phyloP scores from a whole-genome alignment of 2,797 vertebrate genomes.

The Austrolebias charrua region DNA sequence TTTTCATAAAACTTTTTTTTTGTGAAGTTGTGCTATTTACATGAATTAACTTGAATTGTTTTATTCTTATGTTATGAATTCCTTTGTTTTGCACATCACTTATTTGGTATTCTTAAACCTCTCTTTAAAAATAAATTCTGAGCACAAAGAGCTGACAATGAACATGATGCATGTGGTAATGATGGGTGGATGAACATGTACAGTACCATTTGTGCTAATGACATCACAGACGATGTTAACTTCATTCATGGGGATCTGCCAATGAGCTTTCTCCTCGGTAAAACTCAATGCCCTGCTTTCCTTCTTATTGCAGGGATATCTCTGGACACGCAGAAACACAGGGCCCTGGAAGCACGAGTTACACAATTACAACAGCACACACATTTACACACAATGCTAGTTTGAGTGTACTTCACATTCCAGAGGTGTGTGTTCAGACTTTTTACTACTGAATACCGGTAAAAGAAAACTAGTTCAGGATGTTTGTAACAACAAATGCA shows the following conservation, averaged over 20 bases:
- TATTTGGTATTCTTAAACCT: background rate
- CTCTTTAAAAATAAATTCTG: background rate
- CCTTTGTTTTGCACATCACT: no score
- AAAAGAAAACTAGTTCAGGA: no score
- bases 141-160: background rate
- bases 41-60: no score
- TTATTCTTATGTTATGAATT: no score
- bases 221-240: constrained; percentile 91
- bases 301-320: constrained; percentile 82
- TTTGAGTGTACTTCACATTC: background rate
- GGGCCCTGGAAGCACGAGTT: constrained; percentile 83
- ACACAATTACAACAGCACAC: background rate
- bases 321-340: constrained; percentile 85
- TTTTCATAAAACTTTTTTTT: no score
- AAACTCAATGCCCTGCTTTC: constrained; percentile 90
- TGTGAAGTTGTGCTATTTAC: no score
- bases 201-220: constrained; percentile 83
- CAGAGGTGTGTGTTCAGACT: background rate
- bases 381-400: background rate
- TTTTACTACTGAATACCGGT: no score
- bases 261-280: constrained; percentile 88
- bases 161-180: constrained; percentile 2
- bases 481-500: no score
- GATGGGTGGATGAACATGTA: background rate
- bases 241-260: constrained; percentile 91